A percentile compares a stretch with the other conserved stretches of the same genome.
Evolutionary conservation across 92 coral and sea anemone genomes (phyloP).

Genomic region (Porites divaricata): DNA sequence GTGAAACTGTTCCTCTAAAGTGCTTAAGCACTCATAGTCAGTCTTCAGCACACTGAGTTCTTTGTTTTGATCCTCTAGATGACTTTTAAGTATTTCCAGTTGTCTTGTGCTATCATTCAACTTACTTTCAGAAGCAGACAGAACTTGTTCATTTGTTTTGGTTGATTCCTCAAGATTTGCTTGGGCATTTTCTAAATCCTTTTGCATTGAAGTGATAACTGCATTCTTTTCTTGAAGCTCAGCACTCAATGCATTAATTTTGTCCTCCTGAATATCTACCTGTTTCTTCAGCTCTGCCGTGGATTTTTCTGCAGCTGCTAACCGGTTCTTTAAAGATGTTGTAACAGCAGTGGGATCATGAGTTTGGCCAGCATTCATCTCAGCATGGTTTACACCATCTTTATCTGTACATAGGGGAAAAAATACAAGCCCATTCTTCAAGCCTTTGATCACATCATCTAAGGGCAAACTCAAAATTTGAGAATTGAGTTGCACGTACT

Average conservation of each 20-base stretch:
- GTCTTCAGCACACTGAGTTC: conserved; percentile 16
- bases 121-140: conserved; percentile 31
- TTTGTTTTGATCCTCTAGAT: conserved; percentile 45
- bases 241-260: conserved; percentile 26
- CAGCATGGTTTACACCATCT: conserved; percentile 1
- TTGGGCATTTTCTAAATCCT: conserved; percentile 15
- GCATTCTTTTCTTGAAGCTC: conserved; percentile 35
- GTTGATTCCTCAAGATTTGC: conserved; percentile 10
- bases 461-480: too few species aligned
- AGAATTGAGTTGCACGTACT: too few species aligned
- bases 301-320: conserved; percentile 55
- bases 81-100: conserved; percentile 43
- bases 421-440: not conserved
- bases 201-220: not conserved
- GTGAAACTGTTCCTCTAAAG: conserved; percentile 25
- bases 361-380: not conserved
- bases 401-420: not conserved
- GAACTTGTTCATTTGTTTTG: not conserved
- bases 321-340: conserved; percentile 45
- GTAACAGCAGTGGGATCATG: not conserved
- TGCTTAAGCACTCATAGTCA: conserved; percentile 27
- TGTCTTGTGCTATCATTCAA: conserved; percentile 14
- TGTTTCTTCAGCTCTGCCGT: conserved; percentile 54
- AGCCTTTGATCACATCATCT: too few species aligned
- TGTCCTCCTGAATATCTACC: conserved; percentile 45